Conservation (phyloP, 2,113 vertebrate genomes). For the Engraulis encrasicolus region DNA sequence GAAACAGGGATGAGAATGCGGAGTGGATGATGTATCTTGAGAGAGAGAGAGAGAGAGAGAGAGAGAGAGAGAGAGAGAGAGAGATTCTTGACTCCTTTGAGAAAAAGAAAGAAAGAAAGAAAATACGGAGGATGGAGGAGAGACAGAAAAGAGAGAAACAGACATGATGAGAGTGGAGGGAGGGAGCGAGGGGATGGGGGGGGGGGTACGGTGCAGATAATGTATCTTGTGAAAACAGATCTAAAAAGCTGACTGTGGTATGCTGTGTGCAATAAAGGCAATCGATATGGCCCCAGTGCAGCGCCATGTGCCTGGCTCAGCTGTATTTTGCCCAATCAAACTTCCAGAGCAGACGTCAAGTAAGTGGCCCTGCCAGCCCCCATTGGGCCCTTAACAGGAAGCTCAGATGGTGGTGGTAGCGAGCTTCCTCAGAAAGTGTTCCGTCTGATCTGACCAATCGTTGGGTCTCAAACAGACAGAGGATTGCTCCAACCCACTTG, state of each 20-base stretch:
- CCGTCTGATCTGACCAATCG: not conserved
- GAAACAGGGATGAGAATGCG: not conserved
- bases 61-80: no score
- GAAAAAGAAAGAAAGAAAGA: no score
- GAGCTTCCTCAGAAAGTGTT: not conserved
- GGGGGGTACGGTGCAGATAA: no score
- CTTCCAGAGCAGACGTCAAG: conserved; percentile 29
- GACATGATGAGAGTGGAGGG: no score
- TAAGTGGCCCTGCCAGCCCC: conserved; percentile 15
- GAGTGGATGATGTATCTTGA: not conserved
- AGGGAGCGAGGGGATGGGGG: no score
- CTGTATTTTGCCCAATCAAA: conserved; percentile 28
- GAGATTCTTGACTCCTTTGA: no score
- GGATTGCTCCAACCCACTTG: not conserved
- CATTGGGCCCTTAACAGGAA: not conserved
- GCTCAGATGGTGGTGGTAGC: not conserved
- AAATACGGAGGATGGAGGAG: no score
- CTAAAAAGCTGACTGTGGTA: conserved; percentile 35
- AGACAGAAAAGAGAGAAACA: no score
- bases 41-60: no score
- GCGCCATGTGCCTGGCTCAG: conserved; percentile 39
- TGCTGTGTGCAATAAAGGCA: conserved; percentile 31
- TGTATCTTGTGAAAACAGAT: conserved; percentile 1
- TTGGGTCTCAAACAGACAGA: no score
- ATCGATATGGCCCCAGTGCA: conserved; percentile 32